Conservation (phyloP, 2,797 vertebrate species). For the Channa striata region DNA sequence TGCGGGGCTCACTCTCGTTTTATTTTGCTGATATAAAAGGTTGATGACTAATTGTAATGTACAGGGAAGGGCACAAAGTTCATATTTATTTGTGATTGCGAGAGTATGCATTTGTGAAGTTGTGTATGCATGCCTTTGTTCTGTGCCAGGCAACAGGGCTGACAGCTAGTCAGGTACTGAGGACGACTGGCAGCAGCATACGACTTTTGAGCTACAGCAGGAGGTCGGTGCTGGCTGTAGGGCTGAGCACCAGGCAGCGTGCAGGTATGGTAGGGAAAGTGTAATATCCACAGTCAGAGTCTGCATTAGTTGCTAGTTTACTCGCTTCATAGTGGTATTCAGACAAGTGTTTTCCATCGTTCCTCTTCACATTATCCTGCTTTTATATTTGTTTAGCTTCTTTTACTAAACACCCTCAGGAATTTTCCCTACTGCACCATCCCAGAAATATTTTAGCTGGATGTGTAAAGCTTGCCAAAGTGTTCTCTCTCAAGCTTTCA, state of each 20-base stretch:
- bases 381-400: slow-evolving; percentile 32
- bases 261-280: slow-evolving; percentile 65
- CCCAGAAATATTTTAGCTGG: slow-evolving; percentile 34
- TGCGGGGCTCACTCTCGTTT: neutral
- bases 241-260: slow-evolving; percentile 70
- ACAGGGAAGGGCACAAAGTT: slow-evolving; percentile 16
- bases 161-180: slow-evolving; percentile 72
- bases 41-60: neutral
- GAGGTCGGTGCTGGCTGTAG: slow-evolving; percentile 69
- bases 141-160: slow-evolving; percentile 65
- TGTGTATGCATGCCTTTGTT: slow-evolving; percentile 28
- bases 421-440: slow-evolving; percentile 18
- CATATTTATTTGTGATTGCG: neutral
- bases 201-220: slow-evolving; percentile 60
- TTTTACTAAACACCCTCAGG: slow-evolving; percentile 16
- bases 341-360: slow-evolving; percentile 8
- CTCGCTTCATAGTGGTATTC: slow-evolving; percentile 4
- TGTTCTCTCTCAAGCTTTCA: slow-evolving; percentile 30
- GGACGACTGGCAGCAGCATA: slow-evolving; percentile 70
- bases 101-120: slow-evolving; percentile 28
- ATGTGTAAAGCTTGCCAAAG: slow-evolving; percentile 18
- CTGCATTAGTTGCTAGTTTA: slow-evolving; percentile 7
- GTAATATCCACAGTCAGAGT: neutral
- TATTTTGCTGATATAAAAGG: slow-evolving; percentile 6
- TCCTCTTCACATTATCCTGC: slow-evolving; percentile 15